Evolutionary conservation across 2,797 vertebrate genomes (phyloP).

Genomic region (Coranthus polyacanthus): DNA sequence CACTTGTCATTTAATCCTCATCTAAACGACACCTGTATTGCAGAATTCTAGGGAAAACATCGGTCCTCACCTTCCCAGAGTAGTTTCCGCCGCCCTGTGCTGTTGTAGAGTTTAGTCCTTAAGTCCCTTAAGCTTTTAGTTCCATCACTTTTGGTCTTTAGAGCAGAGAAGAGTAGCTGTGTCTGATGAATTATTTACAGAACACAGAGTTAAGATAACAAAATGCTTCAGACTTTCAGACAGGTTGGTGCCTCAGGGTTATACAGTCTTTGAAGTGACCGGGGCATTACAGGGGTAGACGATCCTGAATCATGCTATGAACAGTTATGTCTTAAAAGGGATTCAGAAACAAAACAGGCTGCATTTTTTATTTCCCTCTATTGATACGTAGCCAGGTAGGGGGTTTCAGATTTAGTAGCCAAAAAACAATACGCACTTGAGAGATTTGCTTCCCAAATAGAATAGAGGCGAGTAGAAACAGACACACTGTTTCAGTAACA

Average conservation of each 20-base stretch:
- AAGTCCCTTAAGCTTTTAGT: conserved; percentile 61
- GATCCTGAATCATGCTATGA: no score
- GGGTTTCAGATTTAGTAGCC: no score
- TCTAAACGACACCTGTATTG: conserved; percentile 31
- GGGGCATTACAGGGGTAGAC: not conserved
- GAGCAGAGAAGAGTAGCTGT: conserved; percentile 35
- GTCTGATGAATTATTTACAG: conserved; percentile 72
- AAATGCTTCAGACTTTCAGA: conserved; percentile 65
- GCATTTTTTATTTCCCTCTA: no score
- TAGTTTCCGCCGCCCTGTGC: conserved; percentile 37
- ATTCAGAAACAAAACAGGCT: no score
- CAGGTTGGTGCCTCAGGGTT: conserved; percentile 49
- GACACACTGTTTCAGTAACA: no score
- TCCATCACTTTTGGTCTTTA: conserved; percentile 60
- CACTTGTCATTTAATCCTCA: no score
- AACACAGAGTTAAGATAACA: conserved; percentile 66
- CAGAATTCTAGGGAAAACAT: conserved; percentile 23
- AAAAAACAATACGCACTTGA: no score
- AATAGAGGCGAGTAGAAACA: no score
- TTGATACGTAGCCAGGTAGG: no score
- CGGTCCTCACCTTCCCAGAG: conserved; percentile 22
- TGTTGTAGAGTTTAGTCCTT: conserved; percentile 34
- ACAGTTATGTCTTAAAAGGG: no score
- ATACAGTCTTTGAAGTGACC: conserved; percentile 34
- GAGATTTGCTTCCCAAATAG: no score